These are phyloP conservation scores for Dynastes grantii DNA, from an alignment of 2,888 invertebrate genomes.

Conservation along the genomic window DNA sequence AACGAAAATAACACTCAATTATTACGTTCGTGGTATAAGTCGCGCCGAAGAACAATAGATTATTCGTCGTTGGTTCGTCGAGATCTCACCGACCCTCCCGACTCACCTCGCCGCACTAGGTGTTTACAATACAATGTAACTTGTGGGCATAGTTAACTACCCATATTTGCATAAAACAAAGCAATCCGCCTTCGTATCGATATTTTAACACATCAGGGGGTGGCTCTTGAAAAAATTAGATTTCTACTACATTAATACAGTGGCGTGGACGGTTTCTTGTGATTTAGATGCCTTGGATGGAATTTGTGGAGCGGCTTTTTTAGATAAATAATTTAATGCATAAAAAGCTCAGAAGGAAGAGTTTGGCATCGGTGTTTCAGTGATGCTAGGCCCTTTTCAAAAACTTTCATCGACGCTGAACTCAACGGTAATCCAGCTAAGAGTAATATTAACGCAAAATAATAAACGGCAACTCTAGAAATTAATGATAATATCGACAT, in stretches of 20 bases:
- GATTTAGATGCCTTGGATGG: background rate
- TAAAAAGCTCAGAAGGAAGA: background rate
- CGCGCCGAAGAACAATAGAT: slow-evolving; percentile 35
- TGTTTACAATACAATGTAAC: slow-evolving; percentile 37
- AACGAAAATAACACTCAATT: slow-evolving; percentile 40
- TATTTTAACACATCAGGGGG: slow-evolving; percentile 26
- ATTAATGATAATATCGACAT: no score
- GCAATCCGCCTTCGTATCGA: slow-evolving; percentile 22
- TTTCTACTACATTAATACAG: background rate
- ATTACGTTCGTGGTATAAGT: slow-evolving; percentile 17
- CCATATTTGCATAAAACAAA: slow-evolving; percentile 40
- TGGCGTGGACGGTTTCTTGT: background rate
- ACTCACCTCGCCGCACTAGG: background rate
- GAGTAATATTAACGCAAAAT: no score
- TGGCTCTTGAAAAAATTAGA: slow-evolving; percentile 1
- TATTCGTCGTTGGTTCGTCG: slow-evolving; percentile 5
- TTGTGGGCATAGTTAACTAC: slow-evolving; percentile 39
- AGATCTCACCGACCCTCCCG: slow-evolving; percentile 17
- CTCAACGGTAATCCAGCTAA: no score
- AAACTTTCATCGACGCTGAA: no score
- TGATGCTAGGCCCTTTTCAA: no score
- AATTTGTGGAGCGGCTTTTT: background rate
- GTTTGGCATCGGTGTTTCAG: no score
- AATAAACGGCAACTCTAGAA: no score
- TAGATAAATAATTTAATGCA: background rate